Conservation (phyloP, 2,797 vertebrate species). For the Urophycis tenuis region DNA sequence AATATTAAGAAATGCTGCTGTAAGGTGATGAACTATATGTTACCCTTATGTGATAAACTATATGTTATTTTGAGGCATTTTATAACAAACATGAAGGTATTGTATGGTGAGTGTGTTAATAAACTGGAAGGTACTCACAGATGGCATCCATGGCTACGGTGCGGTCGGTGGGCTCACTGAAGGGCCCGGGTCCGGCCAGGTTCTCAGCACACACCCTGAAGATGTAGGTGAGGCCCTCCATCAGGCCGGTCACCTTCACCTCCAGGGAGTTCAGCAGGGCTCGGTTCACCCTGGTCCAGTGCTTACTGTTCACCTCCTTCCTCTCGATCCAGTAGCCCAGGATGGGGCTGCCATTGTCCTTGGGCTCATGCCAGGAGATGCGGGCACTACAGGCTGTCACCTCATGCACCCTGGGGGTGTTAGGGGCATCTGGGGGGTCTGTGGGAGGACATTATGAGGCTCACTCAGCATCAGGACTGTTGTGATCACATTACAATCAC, state of each 20-base stretch:
- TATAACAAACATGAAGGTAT: no score
- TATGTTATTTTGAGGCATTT: no score
- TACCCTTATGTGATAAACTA: no score
- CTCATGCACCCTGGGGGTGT: constrained; percentile 87
- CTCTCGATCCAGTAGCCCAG: constrained; percentile 98
- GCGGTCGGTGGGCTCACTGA: constrained; percentile 92
- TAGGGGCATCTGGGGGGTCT: constrained; percentile 96
- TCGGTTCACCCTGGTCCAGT: constrained; percentile 93
- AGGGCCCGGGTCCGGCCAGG: constrained; percentile 93
- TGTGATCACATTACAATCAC: no score
- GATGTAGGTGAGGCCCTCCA: constrained; percentile 93
- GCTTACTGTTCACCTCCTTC: constrained; percentile 95
- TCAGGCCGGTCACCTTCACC: constrained; percentile 77
- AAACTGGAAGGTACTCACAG: constrained; percentile 74
- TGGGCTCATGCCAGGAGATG: constrained; percentile 96
- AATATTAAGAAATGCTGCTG: no score
- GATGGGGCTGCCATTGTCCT: constrained; percentile 97
- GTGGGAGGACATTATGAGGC: constrained; percentile 1
- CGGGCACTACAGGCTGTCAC: constrained; percentile 80
- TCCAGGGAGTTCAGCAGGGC: constrained; percentile 81
- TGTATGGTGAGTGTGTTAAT: no score
- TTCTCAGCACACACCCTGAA: constrained; percentile 98
- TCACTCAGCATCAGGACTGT: not conserved
- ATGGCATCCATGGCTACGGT: constrained; percentile 84
- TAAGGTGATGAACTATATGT: no score